A percentile compares a stretch with the other conserved stretches of the same genome.
Evolutionary conservation across 2,113 vertebrate species (phyloP).

Genomic region (Leptodactylus fuscus): DNA sequence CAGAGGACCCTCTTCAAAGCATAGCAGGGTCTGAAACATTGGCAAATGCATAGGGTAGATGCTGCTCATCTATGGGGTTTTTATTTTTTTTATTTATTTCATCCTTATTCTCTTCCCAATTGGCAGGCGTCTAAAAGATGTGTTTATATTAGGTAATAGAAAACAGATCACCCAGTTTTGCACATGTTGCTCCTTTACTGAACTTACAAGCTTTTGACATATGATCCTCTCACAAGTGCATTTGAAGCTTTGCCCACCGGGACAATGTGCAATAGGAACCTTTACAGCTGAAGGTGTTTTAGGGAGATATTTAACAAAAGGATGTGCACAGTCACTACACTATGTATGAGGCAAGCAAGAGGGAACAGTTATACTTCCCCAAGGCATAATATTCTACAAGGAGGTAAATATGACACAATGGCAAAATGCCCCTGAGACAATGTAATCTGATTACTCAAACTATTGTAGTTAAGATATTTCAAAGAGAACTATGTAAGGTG

Average conservation of each 20-base stretch:
- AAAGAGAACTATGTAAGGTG: not conserved
- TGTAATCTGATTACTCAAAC: not conserved
- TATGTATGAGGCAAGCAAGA: not conserved
- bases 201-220: conserved; percentile 44
- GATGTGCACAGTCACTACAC: not conserved
- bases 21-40: not conserved
- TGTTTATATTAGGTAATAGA: conserved; percentile 48
- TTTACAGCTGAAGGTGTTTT: not conserved
- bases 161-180: conserved; percentile 49
- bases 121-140: conserved; percentile 2
- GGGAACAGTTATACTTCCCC: not conserved
- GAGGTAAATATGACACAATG: not conserved
- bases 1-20: conserved; percentile 44
- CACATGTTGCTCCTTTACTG: conserved; percentile 44
- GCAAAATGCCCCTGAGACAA: not conserved
- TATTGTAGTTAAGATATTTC: not conserved
- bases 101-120: conserved; percentile 10
- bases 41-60: conserved; percentile 1
- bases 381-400: not conserved
- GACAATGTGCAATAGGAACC: conserved; percentile 1
- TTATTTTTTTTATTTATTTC: conserved; percentile 33
- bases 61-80: not conserved
- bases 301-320: conserved; percentile 19
- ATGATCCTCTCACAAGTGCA: conserved; percentile 35
- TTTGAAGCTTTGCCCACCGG: conserved; percentile 31